Evolutionary conservation across 1,140 invertebrate genomes (phyloP).

Genomic region (Panonychus citri): DNA sequence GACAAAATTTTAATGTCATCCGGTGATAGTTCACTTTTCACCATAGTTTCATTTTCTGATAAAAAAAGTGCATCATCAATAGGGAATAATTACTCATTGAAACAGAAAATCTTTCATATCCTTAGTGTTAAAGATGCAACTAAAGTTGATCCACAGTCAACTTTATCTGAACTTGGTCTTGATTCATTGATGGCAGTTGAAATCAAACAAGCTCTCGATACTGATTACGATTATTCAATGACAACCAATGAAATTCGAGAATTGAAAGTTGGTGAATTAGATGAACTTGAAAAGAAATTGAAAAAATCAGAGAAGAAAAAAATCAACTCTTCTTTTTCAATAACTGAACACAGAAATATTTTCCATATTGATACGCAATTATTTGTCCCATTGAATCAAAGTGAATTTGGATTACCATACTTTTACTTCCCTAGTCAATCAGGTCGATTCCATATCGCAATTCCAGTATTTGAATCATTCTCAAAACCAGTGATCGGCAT

Average conservation of each 20-base stretch:
- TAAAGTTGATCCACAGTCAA: conserved; percentile 42
- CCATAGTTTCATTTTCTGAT: conserved; percentile 11
- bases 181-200: conserved; percentile 92
- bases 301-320: neutral
- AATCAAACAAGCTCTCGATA: conserved; percentile 36
- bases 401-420: conserved; percentile 27
- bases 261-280: conserved; percentile 46
- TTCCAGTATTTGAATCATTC: conserved; percentile 39
- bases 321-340: neutral
- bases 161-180: conserved; percentile 73
- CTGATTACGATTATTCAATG: conserved; percentile 41
- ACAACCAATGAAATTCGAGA: conserved; percentile 64
- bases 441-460: conserved; percentile 46
- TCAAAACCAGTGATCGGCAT: conserved; percentile 60
- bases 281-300: conserved; percentile 32
- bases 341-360: neutral
- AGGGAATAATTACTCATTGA: conserved; percentile 27
- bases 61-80: conserved; percentile 33
- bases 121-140: conserved; percentile 49
- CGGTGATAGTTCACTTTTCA: neutral
- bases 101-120: conserved; percentile 22
- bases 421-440: conserved; percentile 78
- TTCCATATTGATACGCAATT: conserved; percentile 23
- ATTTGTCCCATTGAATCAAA: conserved; percentile 26
- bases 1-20: too few species aligned